Evolutionary conservation across 2,797 vertebrate species (phyloP).

Genomic region (Chiroxiphia lanceolata): DNA sequence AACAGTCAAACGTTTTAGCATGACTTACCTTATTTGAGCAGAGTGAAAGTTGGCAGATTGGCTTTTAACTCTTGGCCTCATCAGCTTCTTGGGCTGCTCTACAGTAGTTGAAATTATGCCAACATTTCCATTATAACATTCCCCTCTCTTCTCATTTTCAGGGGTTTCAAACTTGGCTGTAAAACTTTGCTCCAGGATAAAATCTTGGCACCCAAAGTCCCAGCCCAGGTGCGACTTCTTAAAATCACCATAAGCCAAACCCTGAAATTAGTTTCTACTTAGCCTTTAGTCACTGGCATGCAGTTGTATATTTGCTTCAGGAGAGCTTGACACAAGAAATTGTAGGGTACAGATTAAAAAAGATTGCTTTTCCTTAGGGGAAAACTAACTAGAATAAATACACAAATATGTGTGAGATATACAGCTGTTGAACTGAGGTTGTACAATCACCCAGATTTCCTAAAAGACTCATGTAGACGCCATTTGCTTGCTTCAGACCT

Average conservation of each 20-base stretch:
- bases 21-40: constrained; percentile 48
- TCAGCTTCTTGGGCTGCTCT: constrained; percentile 13
- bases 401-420: not conserved
- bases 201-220: constrained; percentile 5
- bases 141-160: constrained; percentile 45
- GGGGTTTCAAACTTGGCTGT: constrained; percentile 54
- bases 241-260: constrained; percentile 9
- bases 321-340: not conserved
- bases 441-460: not conserved
- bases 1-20: constrained; percentile 24
- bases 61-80: not conserved
- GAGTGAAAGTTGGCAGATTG: constrained; percentile 13
- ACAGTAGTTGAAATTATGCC: constrained; percentile 40
- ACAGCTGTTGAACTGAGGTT: not conserved
- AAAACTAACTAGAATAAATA: not conserved
- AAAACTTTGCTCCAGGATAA: constrained; percentile 17
- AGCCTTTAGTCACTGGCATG: not conserved
- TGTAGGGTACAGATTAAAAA: not conserved
- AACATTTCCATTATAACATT: constrained; percentile 69
- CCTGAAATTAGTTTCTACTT: constrained; percentile 38
- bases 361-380: not conserved
- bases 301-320: not conserved
- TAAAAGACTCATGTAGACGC: not conserved
- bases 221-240: constrained; percentile 19
- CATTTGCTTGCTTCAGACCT: not conserved